Percentiles rank a stretch among this genome's conserved stretches.
These are phyloP conservation scores for Sebastes itinus DNA, from an alignment of 2,797 vertebrate genomes.

Conservation along the genomic window DNA sequence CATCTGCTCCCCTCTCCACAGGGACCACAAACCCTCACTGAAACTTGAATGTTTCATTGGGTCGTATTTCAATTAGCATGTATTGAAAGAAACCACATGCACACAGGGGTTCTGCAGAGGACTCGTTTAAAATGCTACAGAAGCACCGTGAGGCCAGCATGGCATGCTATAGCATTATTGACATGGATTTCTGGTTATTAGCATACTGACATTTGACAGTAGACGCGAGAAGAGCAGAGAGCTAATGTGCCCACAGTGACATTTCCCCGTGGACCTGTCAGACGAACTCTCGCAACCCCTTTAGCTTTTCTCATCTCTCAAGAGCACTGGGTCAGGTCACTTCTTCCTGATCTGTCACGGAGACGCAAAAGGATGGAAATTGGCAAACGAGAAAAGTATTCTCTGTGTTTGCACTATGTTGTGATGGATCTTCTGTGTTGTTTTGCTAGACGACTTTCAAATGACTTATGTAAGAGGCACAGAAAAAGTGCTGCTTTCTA, in stretches of 20 bases:
- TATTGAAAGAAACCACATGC: slow-evolving; percentile 18
- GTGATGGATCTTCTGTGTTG: not conserved
- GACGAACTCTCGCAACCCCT: slow-evolving; percentile 58
- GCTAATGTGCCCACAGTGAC: slow-evolving; percentile 57
- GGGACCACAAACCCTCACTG: slow-evolving; percentile 50
- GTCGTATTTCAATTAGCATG: slow-evolving; percentile 40
- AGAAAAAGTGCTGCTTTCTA: not conserved
- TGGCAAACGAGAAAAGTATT: slow-evolving; percentile 34
- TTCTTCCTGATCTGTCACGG: slow-evolving; percentile 45
- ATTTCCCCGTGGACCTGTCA: slow-evolving; percentile 54
- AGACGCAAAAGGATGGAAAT: slow-evolving; percentile 39
- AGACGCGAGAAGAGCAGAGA: slow-evolving; percentile 43
- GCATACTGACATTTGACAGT: slow-evolving; percentile 65
- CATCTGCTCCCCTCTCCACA: slow-evolving; percentile 61
- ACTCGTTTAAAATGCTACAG: slow-evolving; percentile 17
- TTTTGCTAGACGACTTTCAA: slow-evolving; percentile 9
- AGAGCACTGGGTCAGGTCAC: slow-evolving; percentile 51
- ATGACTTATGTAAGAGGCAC: not conserved
- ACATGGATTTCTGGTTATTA: slow-evolving; percentile 57
- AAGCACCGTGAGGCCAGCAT: not conserved
- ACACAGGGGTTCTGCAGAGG: slow-evolving; percentile 5
- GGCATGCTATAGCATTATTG: slow-evolving; percentile 32
- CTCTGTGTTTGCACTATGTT: not conserved
- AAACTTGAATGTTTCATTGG: slow-evolving; percentile 69
- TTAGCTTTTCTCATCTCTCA: slow-evolving; percentile 59